phyloP scores from a whole-genome alignment of 2,888 invertebrate species.

The Phortica magna region DNA sequence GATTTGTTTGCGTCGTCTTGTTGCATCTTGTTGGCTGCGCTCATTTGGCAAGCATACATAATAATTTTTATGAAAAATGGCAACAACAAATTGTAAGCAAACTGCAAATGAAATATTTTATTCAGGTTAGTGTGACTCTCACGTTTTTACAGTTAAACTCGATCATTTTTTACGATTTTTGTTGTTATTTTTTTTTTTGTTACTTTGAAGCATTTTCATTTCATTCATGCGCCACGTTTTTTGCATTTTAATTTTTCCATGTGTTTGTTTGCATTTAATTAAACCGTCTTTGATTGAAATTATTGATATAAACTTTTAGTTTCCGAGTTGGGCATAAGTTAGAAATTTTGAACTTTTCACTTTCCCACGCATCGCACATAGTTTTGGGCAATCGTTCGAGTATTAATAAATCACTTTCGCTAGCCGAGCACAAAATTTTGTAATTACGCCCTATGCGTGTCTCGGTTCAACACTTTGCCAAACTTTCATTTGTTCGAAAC shows the following conservation, averaged over 20 bases:
- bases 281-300: no score
- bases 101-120: conserved; percentile 34
- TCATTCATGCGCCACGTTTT: neutral
- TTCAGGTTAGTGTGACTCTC: conserved; percentile 62
- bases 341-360: neutral
- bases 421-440: neutral
- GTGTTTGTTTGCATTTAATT: no score
- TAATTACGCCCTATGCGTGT: conserved; percentile 29
- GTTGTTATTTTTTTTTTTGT: no score
- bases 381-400: no score
- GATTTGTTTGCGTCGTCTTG: conserved; percentile 15
- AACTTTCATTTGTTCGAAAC: conserved; percentile 54
- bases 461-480: neutral
- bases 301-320: no score
- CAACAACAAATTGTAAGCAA: neutral
- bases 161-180: neutral
- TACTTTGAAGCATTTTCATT: no score
- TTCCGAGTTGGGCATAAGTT: no score
- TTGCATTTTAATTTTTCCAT: conserved; percentile 21
- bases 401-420: neutral
- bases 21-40: conserved; percentile 15
- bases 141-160: conserved; percentile 51
- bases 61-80: neutral
- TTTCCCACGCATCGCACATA: neutral
- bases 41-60: neutral